Evolutionary conservation across 1,140 invertebrate genomes (phyloP).

Genomic region (Ooceraea biroi): DNA sequence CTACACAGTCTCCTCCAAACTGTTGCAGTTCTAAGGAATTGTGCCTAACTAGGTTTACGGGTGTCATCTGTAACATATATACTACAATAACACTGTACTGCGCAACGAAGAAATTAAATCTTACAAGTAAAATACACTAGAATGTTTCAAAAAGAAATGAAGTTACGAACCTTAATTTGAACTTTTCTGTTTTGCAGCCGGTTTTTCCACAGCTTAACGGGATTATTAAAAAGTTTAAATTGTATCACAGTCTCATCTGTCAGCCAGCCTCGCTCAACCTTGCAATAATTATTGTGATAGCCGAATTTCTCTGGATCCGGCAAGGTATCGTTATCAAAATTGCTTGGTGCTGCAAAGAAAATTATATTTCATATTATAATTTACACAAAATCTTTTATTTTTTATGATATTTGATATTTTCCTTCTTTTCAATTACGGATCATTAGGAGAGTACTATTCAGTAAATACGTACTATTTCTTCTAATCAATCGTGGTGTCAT

Average conservation of each 20-base stretch:
- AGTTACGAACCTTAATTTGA: conserved; percentile 88
- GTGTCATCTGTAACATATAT: conserved; percentile 89
- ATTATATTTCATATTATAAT: not conserved
- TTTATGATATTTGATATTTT: not conserved
- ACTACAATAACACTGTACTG: not conserved
- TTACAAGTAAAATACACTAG: not conserved
- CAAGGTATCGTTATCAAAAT: conserved; percentile 76
- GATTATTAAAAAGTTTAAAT: conserved; percentile 94
- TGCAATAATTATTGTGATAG: conserved; percentile 88
- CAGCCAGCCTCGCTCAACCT: conserved; percentile 94
- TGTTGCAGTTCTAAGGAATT: conserved; percentile 84
- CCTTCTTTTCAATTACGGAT: no score
- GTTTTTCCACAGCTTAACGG: conserved; percentile 93
- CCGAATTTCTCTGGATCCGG: conserved; percentile 89
- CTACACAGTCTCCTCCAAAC: conserved; percentile 83
- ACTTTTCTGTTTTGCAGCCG: conserved; percentile 91
- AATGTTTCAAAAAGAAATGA: not conserved
- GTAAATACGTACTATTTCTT: conserved; percentile 83
- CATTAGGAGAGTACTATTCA: not conserved
- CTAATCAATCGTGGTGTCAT: conserved; percentile 89
- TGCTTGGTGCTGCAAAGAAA: conserved; percentile 79
- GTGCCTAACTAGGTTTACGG: conserved; percentile 90
- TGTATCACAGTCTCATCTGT: conserved; percentile 95
- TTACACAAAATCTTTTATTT: not conserved
- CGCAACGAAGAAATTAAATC: not conserved